Evolutionary conservation across 2,888 invertebrate genomes (phyloP), one percentile per base, ranked within the genome.

Genomic region (Timema cristinae): DNA sequence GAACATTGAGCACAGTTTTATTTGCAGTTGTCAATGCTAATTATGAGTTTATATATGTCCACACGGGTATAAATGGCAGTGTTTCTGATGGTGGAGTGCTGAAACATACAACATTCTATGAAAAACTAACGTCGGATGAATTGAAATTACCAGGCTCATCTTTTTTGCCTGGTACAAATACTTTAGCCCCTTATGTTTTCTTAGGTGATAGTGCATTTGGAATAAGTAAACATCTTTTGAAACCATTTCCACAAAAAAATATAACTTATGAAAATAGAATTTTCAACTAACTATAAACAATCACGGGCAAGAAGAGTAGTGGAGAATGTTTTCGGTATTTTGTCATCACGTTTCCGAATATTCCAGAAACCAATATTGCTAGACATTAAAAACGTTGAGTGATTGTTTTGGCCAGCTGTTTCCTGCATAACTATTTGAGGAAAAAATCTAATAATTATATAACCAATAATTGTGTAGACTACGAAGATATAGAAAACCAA

Each of bases 241-340:
- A 73, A 67, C 73, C 73, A 52, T 75, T 71, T 73, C 66, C 75
- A 16, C 74, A 73, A 67, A 67, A 67, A 50, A 66, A 70, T 32
- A 59, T 74, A 51, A 68, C 69, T 16, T 52, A 73, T 16, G 75
- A 75, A 9, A 59, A 72, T 63, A 59, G 71, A 48, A 72, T 75
- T 52, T 76, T 68, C 67, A 76, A 76, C 54, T 68, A 76, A 76
- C 54, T 76, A 76, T 67, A 66, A 75, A 51, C 66, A 75, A 50
- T 73, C 72, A 49, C 72, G 75, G 72, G 73, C 69, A 50, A 66
- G 75, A 32, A 73, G 73, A 32, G 61, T 74, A 50, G 73, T 73
- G n/a, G 75, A 76, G 69, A 75, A 75, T 69, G 74, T 73, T 54
- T 76, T 76, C 67, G 75, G 74, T 54, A 70, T 75, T 16, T 50